These are phyloP conservation scores for Crocidura indochinensis DNA, from an alignment of 2,797 vertebrate species.

Conservation along the genomic window DNA sequence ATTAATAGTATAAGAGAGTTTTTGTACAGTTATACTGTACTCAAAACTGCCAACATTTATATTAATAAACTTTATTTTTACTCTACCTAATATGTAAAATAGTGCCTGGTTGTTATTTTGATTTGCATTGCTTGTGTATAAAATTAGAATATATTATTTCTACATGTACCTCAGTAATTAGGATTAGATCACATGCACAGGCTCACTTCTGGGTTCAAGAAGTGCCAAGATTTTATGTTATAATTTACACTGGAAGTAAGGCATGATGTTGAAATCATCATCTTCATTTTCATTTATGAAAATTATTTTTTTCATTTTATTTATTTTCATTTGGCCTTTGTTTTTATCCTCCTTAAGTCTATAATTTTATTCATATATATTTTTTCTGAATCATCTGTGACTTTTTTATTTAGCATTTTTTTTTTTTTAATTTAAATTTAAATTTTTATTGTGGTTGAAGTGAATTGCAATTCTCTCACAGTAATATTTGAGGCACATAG, in stretches of 20 bases:
- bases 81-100: constrained; percentile 28
- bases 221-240: background rate
- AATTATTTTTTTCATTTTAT: too few species aligned
- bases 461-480: too few species aligned
- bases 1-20: background rate
- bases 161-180: background rate
- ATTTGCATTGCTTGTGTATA: constrained; percentile 18
- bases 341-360: constrained; percentile 15
- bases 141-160: constrained; percentile 23
- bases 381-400: too few species aligned
- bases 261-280: background rate
- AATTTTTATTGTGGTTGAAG: too few species aligned
- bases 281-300: background rate
- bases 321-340: constrained; percentile 1
- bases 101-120: constrained; percentile 8
- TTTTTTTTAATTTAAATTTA: too few species aligned
- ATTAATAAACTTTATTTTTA: constrained; percentile 28
- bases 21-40: background rate
- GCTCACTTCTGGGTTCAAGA: background rate
- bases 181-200: background rate
- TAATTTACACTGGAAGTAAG: background rate
- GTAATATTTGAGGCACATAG: too few species aligned
- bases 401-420: too few species aligned
- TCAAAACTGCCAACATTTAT: background rate
- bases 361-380: constrained; percentile 5